These are phyloP conservation scores for Boleophthalmus pectinirostris DNA, from an alignment of 2,113 vertebrate genomes.

Conservation along the genomic window DNA sequence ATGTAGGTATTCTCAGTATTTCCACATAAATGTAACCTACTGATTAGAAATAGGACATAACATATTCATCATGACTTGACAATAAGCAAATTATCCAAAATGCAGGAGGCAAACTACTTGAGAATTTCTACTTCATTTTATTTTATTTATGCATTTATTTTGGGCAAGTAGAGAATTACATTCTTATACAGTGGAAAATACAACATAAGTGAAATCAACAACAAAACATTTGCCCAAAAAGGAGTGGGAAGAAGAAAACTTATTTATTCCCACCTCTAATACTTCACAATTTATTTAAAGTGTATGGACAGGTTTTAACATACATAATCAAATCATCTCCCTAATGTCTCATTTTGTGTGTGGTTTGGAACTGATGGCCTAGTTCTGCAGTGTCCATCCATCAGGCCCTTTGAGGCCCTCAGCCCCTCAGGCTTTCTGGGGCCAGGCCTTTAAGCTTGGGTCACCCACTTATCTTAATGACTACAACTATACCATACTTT, in stretches of 20 bases:
- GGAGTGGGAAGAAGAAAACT: too few relatives aligned
- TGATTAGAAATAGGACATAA: background rate
- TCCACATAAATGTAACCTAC: background rate
- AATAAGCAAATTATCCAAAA: background rate
- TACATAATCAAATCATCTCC: background rate
- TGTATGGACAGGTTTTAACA: background rate
- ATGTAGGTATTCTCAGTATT: background rate
- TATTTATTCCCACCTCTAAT: too few relatives aligned
- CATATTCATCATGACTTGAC: background rate
- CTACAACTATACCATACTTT: background rate
- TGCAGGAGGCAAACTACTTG: background rate
- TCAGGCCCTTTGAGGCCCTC: conserved; percentile 17
- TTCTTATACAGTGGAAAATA: too few relatives aligned
- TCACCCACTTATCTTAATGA: conserved; percentile 27
- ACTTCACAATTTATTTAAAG: background rate
- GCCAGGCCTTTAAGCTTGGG: conserved; percentile 9
- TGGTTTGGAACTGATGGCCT: background rate
- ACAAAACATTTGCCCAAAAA: too few relatives aligned
- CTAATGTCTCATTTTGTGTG: background rate
- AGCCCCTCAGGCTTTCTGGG: background rate
- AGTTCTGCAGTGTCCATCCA: background rate
- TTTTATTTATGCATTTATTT: too few relatives aligned
- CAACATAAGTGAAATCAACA: too few relatives aligned
- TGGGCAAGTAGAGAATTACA: too few relatives aligned
- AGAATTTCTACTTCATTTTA: background rate